Evolutionary conservation across 2,113 vertebrate genomes (phyloP).

Genomic region (Chascanopsetta lugubris): DNA sequence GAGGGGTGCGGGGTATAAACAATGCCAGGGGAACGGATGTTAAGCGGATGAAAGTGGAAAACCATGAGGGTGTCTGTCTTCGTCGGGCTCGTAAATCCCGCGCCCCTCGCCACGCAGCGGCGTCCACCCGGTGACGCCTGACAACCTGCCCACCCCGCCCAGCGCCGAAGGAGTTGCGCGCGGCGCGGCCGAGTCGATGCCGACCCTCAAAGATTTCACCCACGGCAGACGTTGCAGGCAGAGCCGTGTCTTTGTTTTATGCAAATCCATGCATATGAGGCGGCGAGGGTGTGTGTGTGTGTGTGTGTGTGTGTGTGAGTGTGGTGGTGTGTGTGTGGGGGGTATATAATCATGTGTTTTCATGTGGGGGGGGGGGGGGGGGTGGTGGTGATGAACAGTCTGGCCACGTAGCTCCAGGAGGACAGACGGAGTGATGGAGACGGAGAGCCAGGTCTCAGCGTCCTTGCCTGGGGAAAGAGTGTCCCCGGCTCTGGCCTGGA

Average conservation of each 20-base stretch:
- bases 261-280: slow-evolving; percentile 76
- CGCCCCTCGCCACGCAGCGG: slow-evolving; percentile 25
- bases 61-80: slow-evolving; percentile 75
- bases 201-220: slow-evolving; percentile 36
- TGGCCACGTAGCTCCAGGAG: slow-evolving; percentile 78
- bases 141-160: slow-evolving; percentile 68
- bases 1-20: slow-evolving; percentile 71
- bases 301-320: neutral
- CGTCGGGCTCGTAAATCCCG: slow-evolving; percentile 69
- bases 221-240: slow-evolving; percentile 37
- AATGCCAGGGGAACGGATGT: slow-evolving; percentile 65
- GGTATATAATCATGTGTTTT: no score
- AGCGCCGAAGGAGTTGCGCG: slow-evolving; percentile 46
- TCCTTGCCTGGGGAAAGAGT: slow-evolving; percentile 77
- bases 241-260: slow-evolving; percentile 75
- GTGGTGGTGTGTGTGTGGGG: neutral
- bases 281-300: neutral
- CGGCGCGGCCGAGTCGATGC: slow-evolving; percentile 45
- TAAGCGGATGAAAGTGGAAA: slow-evolving; percentile 77
- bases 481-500: slow-evolving; percentile 65
- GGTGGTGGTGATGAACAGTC: slow-evolving; percentile 69
- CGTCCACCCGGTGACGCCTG: slow-evolving; percentile 54
- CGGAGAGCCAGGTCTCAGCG: slow-evolving; percentile 70
- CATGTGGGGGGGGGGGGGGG: neutral
- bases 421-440: slow-evolving; percentile 79